Evolutionary conservation across 2,113 vertebrate species (phyloP), one percentile per base, ranked within the genome.

Genomic region (Callocephalon fimbriatum): DNA sequence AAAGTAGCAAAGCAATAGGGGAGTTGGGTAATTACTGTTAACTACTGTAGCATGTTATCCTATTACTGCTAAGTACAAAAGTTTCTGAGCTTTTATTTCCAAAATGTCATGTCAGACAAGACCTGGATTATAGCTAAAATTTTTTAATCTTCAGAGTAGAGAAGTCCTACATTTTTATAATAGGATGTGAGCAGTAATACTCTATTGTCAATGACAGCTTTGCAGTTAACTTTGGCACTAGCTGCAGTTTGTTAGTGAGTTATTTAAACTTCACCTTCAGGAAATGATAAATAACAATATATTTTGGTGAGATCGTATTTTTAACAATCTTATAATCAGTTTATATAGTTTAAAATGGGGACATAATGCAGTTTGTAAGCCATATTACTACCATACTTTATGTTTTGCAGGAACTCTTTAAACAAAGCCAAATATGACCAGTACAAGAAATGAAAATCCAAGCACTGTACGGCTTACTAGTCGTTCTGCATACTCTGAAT

Each of bases 21-120:
- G 15, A 50, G 10, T 68, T 32, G 27, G 38, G 74, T 81, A 95
- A 91, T 97, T 89, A 93, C 83, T 62, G 47, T 37, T 37, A 83
- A 45, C 94, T 78, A 31, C 87, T 95, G 94, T 88, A 89, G 79
- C 94, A 40, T 97, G 96, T 89, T 95, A 95, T 95, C 94, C 88
- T 97, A 73, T 96, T 96, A 96, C 72, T 77, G 21, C 29, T 29
- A 79, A 85, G 75, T 70, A 92, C 88, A 94, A 54, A 96, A 85
- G 74, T 90, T 92, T 89, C 90, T 76, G 88, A 91, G 93, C 51
- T 78, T 95, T 81, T 78, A 67, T 92, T 93, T 97, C 93, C 84
- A 95, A 96, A 95, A 91, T 75, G 68, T 95, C 92, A 56, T 95
- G 86, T 96, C 95, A 97, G 90, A 97, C 65, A 96, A 97, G 92